These are phyloP conservation scores for Amniataba percoides DNA, from an alignment of 2,797 vertebrate species.

Conservation along the genomic window DNA sequence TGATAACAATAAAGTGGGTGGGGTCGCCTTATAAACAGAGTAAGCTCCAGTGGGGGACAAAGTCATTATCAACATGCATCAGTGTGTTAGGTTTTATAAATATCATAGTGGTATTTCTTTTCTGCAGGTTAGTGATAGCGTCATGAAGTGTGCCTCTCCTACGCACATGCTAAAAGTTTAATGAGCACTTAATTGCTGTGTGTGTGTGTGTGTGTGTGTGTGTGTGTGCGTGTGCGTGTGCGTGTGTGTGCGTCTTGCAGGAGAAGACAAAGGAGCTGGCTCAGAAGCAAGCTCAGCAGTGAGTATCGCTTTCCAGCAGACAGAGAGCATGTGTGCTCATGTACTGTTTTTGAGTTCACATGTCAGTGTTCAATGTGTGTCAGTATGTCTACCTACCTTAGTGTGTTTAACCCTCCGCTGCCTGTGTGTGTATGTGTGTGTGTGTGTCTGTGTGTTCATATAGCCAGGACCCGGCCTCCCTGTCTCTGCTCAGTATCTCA, in stretches of 20 bases:
- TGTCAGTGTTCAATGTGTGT: slow-evolving; percentile 16
- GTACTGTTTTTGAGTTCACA: slow-evolving; percentile 17
- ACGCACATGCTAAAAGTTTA: slow-evolving; percentile 77
- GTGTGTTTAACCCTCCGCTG: slow-evolving; percentile 25
- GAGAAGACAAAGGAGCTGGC: slow-evolving; percentile 96
- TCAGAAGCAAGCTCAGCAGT: slow-evolving; percentile 97
- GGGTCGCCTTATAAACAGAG: background rate
- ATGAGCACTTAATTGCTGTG: slow-evolving; percentile 81
- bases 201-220: slow-evolving; percentile 52
- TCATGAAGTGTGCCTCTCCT: slow-evolving; percentile 58
- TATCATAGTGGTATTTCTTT: slow-evolving; percentile 47
- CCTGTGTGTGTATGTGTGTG: slow-evolving; percentile 39
- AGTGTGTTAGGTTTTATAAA: slow-evolving; percentile 31
- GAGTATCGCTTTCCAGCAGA: slow-evolving; percentile 85
- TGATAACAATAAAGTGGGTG: background rate
- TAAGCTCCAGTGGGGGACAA: slow-evolving; percentile 10
- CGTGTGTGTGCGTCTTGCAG: slow-evolving; percentile 79
- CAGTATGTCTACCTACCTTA: slow-evolving; percentile 37
- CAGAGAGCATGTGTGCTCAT: slow-evolving; percentile 28
- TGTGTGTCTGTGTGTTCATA: slow-evolving; percentile 42
- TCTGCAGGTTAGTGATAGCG: slow-evolving; percentile 53
- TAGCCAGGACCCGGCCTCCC: slow-evolving; percentile 91
- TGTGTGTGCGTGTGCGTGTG: slow-evolving; percentile 50
- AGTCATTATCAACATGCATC: slow-evolving; percentile 20
- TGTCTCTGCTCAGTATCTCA: slow-evolving; percentile 89